Conservation (phyloP, 2,113 vertebrate species). For the Noturus placidus region DNA sequence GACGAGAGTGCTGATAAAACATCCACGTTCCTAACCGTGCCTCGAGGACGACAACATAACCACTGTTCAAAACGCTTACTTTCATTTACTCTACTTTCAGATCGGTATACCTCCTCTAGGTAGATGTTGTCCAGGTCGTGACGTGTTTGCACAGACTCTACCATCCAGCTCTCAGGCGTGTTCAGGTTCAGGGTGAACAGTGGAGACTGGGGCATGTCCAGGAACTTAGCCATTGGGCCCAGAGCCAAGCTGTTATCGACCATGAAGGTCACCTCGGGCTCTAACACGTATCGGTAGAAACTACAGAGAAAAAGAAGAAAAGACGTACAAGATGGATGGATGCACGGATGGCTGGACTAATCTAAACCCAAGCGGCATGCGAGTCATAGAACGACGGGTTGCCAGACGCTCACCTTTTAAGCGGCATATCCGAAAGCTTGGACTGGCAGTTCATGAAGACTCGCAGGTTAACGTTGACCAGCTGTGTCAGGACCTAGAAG, state of each 20-base stretch:
- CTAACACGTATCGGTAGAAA: constrained; percentile 93
- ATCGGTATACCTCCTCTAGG: constrained; percentile 82
- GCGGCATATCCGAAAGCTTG: constrained; percentile 95
- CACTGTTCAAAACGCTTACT: background rate
- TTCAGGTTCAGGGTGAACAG: constrained; percentile 94
- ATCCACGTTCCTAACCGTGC: background rate
- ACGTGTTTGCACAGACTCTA: constrained; percentile 90
- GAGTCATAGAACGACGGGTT: background rate
- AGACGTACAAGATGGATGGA: background rate
- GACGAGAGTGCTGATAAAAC: background rate
- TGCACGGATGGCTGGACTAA: background rate
- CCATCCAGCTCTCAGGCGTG: constrained; percentile 98
- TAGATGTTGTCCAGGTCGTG: constrained; percentile 99
- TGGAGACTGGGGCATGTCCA: constrained; percentile 96
- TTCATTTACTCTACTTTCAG: background rate
- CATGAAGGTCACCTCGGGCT: constrained; percentile 87
- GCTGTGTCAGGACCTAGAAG: constrained; percentile 84
- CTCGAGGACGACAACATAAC: background rate
- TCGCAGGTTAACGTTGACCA: constrained; percentile 91
- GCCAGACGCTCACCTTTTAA: constrained; percentile 87
- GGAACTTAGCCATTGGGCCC: constrained; percentile 89
- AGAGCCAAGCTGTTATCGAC: constrained; percentile 80
- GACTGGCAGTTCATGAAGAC: constrained; percentile 99
- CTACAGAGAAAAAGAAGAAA: constrained; percentile 67
- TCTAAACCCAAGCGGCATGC: background rate